A percentile compares a stretch with the other conserved stretches of the same genome.
These are phyloP conservation scores for Phengaris arion DNA, from an alignment of 2,888 invertebrate genomes.

Conservation along the genomic window DNA sequence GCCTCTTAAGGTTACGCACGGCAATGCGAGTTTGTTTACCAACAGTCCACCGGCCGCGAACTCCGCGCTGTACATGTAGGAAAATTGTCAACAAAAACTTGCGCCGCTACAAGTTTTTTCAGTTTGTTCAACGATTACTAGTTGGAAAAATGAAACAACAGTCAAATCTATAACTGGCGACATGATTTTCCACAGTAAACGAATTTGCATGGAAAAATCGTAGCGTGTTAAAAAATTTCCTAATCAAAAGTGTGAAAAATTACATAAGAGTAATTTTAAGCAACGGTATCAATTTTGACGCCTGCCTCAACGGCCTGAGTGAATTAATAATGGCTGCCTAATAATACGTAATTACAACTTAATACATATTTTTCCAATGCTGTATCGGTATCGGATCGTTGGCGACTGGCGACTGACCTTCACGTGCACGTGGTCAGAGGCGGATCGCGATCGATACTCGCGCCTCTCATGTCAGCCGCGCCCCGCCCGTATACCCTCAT, in stretches of 20 bases:
- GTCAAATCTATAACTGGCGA: neutral
- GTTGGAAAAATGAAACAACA: neutral
- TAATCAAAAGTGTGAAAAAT: neutral
- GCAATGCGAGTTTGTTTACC: neutral
- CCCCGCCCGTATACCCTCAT: slow-evolving; percentile 35
- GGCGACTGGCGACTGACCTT: slow-evolving; percentile 9
- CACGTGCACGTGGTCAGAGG: slow-evolving; percentile 35
- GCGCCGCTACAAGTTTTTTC: slow-evolving; percentile 3
- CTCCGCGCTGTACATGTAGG: neutral
- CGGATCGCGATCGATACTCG: slow-evolving; percentile 45
- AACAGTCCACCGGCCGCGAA: neutral
- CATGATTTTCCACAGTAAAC: neutral
- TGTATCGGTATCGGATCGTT: neutral
- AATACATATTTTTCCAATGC: neutral
- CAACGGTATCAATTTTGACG: no score
- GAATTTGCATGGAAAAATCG: neutral
- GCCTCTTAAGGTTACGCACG: neutral
- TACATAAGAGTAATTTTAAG: neutral
- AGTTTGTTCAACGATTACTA: neutral
- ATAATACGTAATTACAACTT: neutral
- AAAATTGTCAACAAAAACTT: neutral
- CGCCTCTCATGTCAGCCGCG: slow-evolving; percentile 38
- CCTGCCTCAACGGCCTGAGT: no score
- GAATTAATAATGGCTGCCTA: neutral
- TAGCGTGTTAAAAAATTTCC: neutral